These are phyloP conservation scores for Eupsilia transversa DNA, from an alignment of 2,888 invertebrate genomes.

Conservation along the genomic window DNA sequence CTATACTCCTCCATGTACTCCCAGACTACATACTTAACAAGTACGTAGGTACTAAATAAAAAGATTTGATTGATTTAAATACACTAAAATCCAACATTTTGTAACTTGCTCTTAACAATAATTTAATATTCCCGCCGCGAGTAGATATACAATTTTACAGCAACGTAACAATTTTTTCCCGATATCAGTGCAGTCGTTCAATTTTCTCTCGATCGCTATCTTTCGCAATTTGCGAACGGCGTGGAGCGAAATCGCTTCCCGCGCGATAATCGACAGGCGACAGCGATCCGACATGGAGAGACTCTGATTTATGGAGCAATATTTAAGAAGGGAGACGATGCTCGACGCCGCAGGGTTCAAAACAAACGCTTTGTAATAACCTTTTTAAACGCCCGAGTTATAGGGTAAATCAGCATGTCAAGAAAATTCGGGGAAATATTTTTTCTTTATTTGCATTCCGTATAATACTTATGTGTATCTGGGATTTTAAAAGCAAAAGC, in stretches of 20 bases:
- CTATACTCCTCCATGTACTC: neutral
- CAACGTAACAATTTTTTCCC: constrained; percentile 54
- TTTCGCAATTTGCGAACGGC: constrained; percentile 73
- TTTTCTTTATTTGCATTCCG: constrained; percentile 52
- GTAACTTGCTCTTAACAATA: constrained; percentile 34
- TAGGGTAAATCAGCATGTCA: constrained; percentile 60
- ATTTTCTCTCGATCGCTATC: constrained; percentile 75
- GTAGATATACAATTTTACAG: constrained; percentile 45
- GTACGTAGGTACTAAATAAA: neutral
- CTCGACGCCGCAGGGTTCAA: constrained; percentile 68
- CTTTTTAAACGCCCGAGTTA: constrained; percentile 64
- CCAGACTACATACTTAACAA: neutral
- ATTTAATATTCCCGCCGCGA: constrained; percentile 35
- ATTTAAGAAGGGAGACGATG: constrained; percentile 74
- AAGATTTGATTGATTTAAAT: neutral
- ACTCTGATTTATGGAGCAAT: constrained; percentile 84
- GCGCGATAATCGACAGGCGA: constrained; percentile 85
- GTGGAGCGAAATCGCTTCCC: constrained; percentile 74
- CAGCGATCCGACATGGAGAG: constrained; percentile 76
- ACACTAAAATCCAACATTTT: neutral
- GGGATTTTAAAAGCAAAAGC: constrained; percentile 35
- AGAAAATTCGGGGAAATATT: constrained; percentile 52
- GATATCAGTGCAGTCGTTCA: constrained; percentile 69
- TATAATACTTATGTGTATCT: constrained; percentile 34
- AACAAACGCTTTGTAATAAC: constrained; percentile 69